Evolutionary conservation across 2,113 vertebrate genomes (phyloP).

Genomic region (Trochalopteron elliotii): DNA sequence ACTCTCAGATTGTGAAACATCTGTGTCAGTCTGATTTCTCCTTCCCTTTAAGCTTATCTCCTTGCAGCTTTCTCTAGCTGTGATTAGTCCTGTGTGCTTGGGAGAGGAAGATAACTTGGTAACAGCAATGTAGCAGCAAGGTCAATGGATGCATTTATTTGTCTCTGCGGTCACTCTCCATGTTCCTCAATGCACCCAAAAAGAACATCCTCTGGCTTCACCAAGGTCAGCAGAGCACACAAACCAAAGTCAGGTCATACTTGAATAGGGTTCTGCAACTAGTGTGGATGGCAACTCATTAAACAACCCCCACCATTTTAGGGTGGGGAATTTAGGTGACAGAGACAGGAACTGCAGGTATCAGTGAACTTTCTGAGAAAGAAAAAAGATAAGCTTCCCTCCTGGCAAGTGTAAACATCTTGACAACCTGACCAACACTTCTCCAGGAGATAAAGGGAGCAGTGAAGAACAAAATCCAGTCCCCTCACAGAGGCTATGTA

Average conservation of each 20-base stretch:
- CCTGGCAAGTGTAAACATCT: neutral
- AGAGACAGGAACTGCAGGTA: neutral
- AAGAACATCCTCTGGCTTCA: neutral
- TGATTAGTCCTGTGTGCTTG: neutral
- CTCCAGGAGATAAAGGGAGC: neutral
- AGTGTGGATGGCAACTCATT: neutral
- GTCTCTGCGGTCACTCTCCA: neutral
- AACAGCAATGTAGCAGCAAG: neutral
- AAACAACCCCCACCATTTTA: neutral
- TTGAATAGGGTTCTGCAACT: neutral
- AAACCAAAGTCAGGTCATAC: neutral
- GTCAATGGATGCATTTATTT: neutral
- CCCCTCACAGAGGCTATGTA: neutral
- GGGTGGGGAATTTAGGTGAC: neutral
- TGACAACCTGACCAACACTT: neutral
- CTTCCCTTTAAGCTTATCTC: neutral
- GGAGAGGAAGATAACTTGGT: neutral
- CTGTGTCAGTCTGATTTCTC: neutral
- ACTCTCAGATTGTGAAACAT: neutral
- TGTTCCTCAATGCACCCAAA: neutral
- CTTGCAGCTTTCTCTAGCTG: neutral
- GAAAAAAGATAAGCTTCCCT: neutral
- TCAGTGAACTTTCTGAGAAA: neutral
- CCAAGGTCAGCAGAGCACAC: neutral
- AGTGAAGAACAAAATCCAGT: neutral